Evolutionary conservation across 1,140 invertebrate species (phyloP), one percentile per base, ranked within the genome.

Genomic region (Nymphalis io): DNA sequence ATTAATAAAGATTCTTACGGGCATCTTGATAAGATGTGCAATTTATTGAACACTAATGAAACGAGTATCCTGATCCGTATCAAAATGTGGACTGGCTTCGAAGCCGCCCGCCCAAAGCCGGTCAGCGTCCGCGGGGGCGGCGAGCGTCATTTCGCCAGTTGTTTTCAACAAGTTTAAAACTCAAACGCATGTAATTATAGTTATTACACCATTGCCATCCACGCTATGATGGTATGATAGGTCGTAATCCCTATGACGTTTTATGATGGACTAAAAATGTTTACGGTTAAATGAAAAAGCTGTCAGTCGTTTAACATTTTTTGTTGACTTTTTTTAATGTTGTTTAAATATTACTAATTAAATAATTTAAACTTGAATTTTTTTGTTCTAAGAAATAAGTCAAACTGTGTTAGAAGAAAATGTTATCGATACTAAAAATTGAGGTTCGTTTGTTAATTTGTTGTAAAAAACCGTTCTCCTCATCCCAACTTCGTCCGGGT

Each of bases 41-140:
- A 82, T 74, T 79, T 74, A 57, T 68, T 73, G 65, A 64, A 66
- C 75, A 80, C 79, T 72, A 66, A 67, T 70, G 68, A 69, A 67
- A 78, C 87, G 75, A 80, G 82, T 84, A 80, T 82, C 78, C 85
- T 72, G 80, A 70, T 51, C 82, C 79, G 65, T 81, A 81, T 84
- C 85, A 75, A 75, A 71, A 76, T 69, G 74, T 74, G 70, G 77
- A 90, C 88, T 90, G 85, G 70, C 48, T 68, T 60, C 57, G 55
- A 53, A 66, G 65, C 83, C 85, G 84, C 81, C 84, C 88, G 84
- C 85, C 88, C 77, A 84, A 69, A 74, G 68, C 60, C 65, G 61
- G 46, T 51, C 66, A 68, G 63, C 66, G 53, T 70, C 57, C 48
- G 79, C 82, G 84, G 77, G 81, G 82, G 88, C 85, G 85, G 76